These are phyloP conservation scores for Mayetiola destructor DNA, from an alignment of 2,888 invertebrate species.

Conservation along the genomic window DNA sequence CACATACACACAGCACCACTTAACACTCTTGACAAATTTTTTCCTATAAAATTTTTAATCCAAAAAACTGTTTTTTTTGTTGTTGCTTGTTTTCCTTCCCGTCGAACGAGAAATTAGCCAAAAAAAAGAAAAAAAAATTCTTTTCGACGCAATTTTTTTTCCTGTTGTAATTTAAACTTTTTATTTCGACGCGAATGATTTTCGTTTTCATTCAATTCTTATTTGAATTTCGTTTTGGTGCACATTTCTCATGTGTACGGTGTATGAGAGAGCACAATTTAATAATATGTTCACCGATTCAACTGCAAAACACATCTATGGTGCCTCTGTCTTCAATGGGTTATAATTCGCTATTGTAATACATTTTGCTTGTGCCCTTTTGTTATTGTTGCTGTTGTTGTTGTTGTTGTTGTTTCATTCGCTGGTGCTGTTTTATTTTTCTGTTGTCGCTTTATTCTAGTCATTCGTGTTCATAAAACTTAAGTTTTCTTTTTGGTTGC, in stretches of 20 bases:
- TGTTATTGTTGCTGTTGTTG: neutral
- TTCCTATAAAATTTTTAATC: neutral
- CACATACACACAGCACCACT: no score
- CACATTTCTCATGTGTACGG: neutral
- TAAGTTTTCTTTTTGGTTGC: neutral
- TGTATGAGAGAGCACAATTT: conserved; percentile 7
- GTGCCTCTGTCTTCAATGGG: conserved; percentile 6
- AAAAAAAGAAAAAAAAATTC: no score
- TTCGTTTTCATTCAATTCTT: neutral
- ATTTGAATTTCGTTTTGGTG: neutral
- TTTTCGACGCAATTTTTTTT: no score
- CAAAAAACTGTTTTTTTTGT: no score
- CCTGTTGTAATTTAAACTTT: no score
- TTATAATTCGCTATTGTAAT: conserved; percentile 5
- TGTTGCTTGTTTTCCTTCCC: no score
- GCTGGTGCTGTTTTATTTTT: neutral
- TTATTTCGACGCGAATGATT: neutral
- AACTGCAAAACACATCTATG: conserved; percentile 10
- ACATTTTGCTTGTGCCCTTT: no score
- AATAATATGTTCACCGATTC: conserved; percentile 10
- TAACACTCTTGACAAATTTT: no score
- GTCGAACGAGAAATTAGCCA: no score
- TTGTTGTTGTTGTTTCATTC: no score
- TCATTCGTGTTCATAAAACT: neutral
- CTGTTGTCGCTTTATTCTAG: conserved; percentile 2